A percentile compares a stretch with the other conserved stretches of the same genome.
Conservation (phyloP, 2,113 vertebrate genomes). For the Pseudopodoces humilis region DNA sequence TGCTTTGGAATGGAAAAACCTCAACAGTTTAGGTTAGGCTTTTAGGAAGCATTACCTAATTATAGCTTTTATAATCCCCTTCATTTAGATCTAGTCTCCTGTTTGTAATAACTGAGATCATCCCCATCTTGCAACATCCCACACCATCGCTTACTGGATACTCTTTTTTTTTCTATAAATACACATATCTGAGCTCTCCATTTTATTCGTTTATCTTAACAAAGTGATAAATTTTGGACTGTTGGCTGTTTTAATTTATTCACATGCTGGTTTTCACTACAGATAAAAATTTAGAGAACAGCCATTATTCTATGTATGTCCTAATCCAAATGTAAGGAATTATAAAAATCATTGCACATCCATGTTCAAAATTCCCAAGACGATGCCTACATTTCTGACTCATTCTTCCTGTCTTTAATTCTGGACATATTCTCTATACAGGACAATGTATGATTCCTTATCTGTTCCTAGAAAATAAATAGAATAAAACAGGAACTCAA, state of each 20-base stretch:
- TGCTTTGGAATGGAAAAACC: slow-evolving; percentile 37
- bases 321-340: background rate
- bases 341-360: background rate
- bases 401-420: background rate
- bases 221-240: background rate
- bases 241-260: background rate
- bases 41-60: slow-evolving; percentile 52
- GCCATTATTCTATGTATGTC: background rate
- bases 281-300: background rate
- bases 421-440: background rate
- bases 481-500: background rate
- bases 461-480: background rate
- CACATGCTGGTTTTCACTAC: background rate
- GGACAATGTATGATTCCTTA: background rate
- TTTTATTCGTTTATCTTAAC: background rate
- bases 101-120: background rate
- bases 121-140: background rate
- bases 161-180: background rate
- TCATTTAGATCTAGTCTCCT: background rate
- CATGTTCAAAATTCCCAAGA: background rate
- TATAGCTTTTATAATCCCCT: slow-evolving; percentile 37
- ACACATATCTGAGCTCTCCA: background rate
- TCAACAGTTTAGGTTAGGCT: slow-evolving; percentile 41
- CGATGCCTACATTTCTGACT: background rate
- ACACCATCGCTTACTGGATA: background rate